phyloP scores from a whole-genome alignment of 2,888 invertebrate species.

The Pseudanteris insignis region DNA sequence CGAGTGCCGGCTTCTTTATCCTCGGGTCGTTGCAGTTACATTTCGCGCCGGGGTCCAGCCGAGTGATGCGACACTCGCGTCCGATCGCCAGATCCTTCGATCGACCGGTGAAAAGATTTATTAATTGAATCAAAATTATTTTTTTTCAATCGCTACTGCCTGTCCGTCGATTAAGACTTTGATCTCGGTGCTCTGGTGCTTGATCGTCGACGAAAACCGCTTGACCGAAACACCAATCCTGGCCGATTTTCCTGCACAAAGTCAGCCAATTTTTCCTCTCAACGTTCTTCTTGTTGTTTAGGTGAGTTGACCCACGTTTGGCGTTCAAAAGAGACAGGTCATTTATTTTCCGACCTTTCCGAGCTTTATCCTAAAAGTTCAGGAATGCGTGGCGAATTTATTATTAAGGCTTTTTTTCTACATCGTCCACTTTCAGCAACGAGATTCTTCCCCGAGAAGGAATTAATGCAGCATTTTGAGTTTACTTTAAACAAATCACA shows the following conservation, averaged over 20 bases:
- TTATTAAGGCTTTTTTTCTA: too few relatives aligned
- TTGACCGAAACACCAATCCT: constrained; percentile 5
- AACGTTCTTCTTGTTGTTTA: constrained; percentile 37
- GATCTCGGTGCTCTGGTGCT: not conserved
- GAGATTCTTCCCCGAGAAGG: too few relatives aligned
- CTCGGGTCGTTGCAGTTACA: constrained; percentile 7
- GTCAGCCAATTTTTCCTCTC: constrained; percentile 9
- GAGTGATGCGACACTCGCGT: constrained; percentile 29
- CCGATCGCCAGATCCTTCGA: not conserved
- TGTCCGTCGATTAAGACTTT: not conserved
- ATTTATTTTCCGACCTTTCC: constrained; percentile 11
- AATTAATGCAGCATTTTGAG: too few relatives aligned
- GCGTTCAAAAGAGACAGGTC: constrained; percentile 6
- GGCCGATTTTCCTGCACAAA: constrained; percentile 2
- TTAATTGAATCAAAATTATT: not conserved
- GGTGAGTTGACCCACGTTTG: constrained; percentile 32
- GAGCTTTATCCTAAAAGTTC: constrained; percentile 5
- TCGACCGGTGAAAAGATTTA: not conserved
- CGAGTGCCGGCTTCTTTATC: constrained; percentile 14
- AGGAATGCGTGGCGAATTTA: constrained; percentile 15
- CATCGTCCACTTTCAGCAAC: too few relatives aligned
- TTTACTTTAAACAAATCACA: too few relatives aligned
- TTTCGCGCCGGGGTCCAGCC: constrained; percentile 10
- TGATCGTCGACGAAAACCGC: not conserved
- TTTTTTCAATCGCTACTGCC: not conserved